Conservation (phyloP, 2,888 invertebrate species). For the Nemoura dubitans region DNA sequence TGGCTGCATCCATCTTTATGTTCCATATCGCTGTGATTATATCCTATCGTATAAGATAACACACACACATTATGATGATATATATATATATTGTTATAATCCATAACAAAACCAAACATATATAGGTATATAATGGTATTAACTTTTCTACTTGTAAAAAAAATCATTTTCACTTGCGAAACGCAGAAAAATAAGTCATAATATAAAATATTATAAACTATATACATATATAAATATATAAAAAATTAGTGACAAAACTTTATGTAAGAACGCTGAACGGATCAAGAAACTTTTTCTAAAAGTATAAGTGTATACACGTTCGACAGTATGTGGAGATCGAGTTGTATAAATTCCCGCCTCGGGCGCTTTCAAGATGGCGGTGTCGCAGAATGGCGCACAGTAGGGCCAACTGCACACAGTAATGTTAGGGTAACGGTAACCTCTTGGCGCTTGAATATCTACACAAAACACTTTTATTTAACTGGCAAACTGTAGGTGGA, state of each 20-base stretch:
- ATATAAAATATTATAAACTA: not conserved
- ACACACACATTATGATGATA: not conserved
- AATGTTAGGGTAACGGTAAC: no score
- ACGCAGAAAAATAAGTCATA: not conserved
- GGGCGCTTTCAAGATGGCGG: no score
- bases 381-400: not conserved
- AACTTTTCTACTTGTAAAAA: not conserved
- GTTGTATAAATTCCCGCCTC: no score
- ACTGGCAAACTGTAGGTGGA: no score
- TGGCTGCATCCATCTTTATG: not conserved
- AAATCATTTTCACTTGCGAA: not conserved
- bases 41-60: not conserved
- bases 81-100: conserved; percentile 12
- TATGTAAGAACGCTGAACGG: no score
- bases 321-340: no score
- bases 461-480: no score
- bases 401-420: no score
- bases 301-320: no score
- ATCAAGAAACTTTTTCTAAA: no score
- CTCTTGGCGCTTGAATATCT: no score
- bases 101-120: not conserved
- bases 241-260: not conserved
- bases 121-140: not conserved
- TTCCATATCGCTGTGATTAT: not conserved
- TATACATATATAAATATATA: not conserved